Base-by-base conservation (phyloP, 2,113 vertebrate genomes). In the Macquaria ambigua region DNA sequence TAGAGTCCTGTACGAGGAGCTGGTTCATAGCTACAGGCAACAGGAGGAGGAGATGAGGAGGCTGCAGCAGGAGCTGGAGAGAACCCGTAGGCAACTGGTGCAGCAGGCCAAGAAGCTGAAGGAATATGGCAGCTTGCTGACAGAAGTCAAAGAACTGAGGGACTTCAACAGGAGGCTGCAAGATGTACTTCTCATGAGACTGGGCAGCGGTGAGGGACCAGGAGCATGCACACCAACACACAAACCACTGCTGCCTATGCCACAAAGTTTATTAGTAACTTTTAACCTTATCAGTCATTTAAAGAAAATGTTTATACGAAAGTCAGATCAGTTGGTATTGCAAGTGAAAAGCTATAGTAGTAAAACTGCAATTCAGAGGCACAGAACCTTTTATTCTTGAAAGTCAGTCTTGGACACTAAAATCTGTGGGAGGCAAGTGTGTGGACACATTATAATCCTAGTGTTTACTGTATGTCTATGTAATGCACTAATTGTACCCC, bases 31-130 rank as follows among this genome's bases (percentile, higher is more conserved):
- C 95, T 99, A 99, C 94, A 96, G 98, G 88, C 98, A 99, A 93
- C 98, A 99, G 56, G 98, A 99, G 87, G 98, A 99, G 90, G 98
- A 99, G 93, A 98, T 99, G 97, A 96, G 97, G 71, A 96, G 98
- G 91, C 96, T 99, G 90, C 98, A 99, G 81, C 98, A 99, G 95
- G 98, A 99, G 94, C 96, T 99, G 79, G 98, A 99, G 93, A 96
- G 98, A 89, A 99, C 98, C 1, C 97, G 98, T 71, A 95, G 98
- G 74, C 98, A 99, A 96, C 97, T 99, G 79, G 97, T 99, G 20
- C 98, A 99, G 88, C 98, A 99, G 94, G 98, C 98, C 90, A 99
- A 98, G 96, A 99, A 99, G 94, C 97, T 99, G 52, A 99, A 99
- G 94, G 98, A 99, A 91, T 98, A 98, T 41, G 97, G 98, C 87